phyloP scores from a whole-genome alignment of 2,113 vertebrate species.

The Gymnorhina tibicen region DNA sequence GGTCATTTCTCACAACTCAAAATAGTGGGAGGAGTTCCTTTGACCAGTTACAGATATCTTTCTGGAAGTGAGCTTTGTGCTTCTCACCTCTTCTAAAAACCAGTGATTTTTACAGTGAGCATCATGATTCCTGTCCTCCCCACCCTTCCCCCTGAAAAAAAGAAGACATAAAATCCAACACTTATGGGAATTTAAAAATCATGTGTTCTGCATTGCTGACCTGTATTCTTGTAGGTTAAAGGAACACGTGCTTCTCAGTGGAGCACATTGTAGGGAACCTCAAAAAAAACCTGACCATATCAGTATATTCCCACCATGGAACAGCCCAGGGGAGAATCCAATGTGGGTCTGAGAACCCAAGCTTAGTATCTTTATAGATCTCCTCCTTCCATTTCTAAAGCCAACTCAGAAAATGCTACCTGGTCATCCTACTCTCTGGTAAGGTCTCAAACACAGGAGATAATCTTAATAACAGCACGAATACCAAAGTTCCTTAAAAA shows the following conservation, averaged over 20 bases:
- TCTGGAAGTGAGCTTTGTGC: neutral
- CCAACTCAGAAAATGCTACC: neutral
- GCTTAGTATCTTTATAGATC: neutral
- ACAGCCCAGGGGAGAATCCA: neutral
- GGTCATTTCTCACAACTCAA: neutral
- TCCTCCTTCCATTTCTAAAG: neutral
- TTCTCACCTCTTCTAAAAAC: neutral
- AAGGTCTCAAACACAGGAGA: neutral
- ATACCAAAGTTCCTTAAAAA: neutral
- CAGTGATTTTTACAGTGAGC: neutral
- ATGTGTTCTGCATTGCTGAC: neutral
- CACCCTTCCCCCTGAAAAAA: too few species aligned
- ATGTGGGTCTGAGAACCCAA: neutral
- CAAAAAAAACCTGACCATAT: neutral
- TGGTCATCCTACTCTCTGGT: neutral
- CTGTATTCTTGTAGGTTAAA: neutral
- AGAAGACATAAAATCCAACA: neutral
- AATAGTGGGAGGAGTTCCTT: neutral
- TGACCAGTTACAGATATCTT: neutral
- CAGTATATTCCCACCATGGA: neutral
- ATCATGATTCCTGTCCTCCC: accelerated
- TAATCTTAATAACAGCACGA: neutral
- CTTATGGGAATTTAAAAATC: neutral
- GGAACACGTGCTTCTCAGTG: accelerated
- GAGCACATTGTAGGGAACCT: neutral